Base-by-base conservation (phyloP, 1,140 invertebrate species). In the Prorops nasuta region DNA sequence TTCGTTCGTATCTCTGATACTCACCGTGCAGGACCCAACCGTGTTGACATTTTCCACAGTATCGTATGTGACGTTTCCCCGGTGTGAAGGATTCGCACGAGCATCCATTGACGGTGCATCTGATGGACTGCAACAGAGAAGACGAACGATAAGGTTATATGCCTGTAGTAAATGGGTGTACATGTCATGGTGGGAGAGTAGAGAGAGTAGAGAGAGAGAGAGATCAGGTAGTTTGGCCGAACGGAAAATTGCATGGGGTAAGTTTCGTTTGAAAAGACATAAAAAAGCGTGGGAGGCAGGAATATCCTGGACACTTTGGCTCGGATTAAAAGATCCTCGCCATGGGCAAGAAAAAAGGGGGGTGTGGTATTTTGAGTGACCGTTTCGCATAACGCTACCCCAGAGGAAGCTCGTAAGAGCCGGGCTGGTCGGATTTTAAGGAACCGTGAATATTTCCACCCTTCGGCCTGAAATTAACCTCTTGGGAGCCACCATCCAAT, bases 11-110 rank as follows among this genome's bases (percentile, higher is more conserved):
- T n/a, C n/a, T n/a, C n/a, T n/a, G 1, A 4, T 34, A 78, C 86
- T 87, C 73, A 90, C 87, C 87, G 72, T 90, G 88, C 47, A 84
- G 83, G 38, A 90, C 87, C 87, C 87, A 90, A 43, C 87, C 86
- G 67, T 90, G 88, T 57, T 83, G 84, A 65, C 88, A 90, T 35
- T 81, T 83, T 54, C 86, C 85, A 76, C 88, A 90, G 61, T 81
- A 84, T 14, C 88, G 81, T 19, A 89, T 79, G 60, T 85, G 81
- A 39, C 80, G 67, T 67, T 87, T 88, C 31, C 86, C 85, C 9
- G 87, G 87, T n/a, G 83, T 80, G 71, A 90, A 90, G 52, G 86
- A 87, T 39, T 89, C 86, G 67, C 88, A 90, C 39, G 78, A 72
- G 64, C 88, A 90, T 52, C 80, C 84, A 28, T 80, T 84, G 3